Conservation (phyloP, 2,113 vertebrate species). For the Cololabis saira region DNA sequence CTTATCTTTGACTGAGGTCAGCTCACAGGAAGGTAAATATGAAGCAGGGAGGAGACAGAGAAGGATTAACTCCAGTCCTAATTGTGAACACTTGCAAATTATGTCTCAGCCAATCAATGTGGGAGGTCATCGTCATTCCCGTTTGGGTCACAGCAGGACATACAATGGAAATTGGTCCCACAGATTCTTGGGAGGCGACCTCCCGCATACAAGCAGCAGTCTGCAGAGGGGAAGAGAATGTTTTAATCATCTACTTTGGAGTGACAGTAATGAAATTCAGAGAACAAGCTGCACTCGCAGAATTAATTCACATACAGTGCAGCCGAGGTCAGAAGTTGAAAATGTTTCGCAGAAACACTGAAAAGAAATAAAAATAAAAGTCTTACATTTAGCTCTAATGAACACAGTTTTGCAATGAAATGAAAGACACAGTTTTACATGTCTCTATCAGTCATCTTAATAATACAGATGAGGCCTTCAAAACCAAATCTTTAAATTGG, state of each 20-base stretch:
- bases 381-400: too few species aligned
- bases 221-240: constrained; percentile 48
- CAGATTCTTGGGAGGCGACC: constrained; percentile 29
- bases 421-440: too few species aligned
- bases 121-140: constrained; percentile 73
- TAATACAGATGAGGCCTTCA: too few species aligned
- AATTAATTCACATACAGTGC: constrained; percentile 26
- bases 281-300: constrained; percentile 16
- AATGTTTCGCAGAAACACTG: constrained; percentile 7
- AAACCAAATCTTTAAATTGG: too few species aligned
- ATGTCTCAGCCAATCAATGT: constrained; percentile 73
- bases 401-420: too few species aligned
- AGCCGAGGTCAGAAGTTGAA: not conserved
- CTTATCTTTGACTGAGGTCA: constrained; percentile 79
- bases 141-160: constrained; percentile 54
- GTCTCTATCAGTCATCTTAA: too few species aligned
- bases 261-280: constrained; percentile 42
- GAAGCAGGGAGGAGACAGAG: constrained; percentile 65
- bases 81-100: constrained; percentile 68
- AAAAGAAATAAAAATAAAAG: not conserved
- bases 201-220: constrained; percentile 40
- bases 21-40: constrained; percentile 61
- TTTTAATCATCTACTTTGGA: constrained; percentile 58
- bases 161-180: constrained; percentile 64
- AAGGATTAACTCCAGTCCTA: constrained; percentile 78